Percentiles rank a stretch among this genome's conserved stretches.
Evolutionary conservation across 2,797 vertebrate species (phyloP).

Genomic region (Spheniscus humboldti): DNA sequence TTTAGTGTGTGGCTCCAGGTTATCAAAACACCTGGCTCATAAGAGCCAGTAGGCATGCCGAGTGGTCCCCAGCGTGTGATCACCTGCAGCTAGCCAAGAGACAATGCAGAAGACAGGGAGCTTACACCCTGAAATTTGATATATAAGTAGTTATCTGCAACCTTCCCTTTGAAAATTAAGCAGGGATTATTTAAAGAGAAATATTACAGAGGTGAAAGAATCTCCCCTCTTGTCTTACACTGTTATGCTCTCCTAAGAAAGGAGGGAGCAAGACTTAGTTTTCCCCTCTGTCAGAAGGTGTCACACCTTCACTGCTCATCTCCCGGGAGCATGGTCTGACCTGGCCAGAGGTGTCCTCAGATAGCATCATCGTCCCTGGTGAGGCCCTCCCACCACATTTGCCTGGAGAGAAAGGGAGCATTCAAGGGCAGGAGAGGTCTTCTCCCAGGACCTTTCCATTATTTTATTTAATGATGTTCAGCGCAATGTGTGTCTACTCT

Average conservation of each 20-base stretch:
- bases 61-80: background rate
- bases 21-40: background rate
- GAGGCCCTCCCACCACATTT: background rate
- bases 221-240: background rate
- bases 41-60: background rate
- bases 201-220: background rate
- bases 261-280: background rate
- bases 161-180: background rate
- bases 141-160: background rate
- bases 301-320: background rate
- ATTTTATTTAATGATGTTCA: background rate
- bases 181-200: background rate
- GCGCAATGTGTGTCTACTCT: background rate
- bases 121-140: background rate
- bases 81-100: background rate
- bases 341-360: background rate
- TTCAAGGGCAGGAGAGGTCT: background rate
- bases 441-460: background rate
- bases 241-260: background rate
- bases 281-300: background rate
- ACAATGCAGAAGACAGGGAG: background rate
- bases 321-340: background rate
- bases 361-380: accelerated
- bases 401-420: background rate
- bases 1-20: background rate